Conservation (phyloP, 2,113 vertebrate species). For the Tetrao urogallus region DNA sequence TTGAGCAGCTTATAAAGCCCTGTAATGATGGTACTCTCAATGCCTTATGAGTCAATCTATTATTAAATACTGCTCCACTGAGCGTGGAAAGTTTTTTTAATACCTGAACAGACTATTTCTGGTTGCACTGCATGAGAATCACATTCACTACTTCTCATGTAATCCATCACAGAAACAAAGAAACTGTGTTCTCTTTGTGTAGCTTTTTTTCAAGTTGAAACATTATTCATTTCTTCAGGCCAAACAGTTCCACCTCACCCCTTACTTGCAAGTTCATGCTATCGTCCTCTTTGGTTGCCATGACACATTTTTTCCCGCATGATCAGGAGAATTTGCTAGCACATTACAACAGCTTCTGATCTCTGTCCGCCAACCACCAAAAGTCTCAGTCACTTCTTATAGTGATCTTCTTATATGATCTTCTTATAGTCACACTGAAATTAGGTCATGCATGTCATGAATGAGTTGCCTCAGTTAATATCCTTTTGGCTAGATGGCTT, state of each 20-base stretch:
- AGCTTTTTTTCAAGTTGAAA: not conserved
- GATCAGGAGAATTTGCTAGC: not conserved
- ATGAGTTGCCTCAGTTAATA: not conserved
- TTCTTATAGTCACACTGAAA: not conserved
- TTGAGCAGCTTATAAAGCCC: not conserved
- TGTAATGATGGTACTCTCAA: not conserved
- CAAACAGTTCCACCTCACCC: not conserved
- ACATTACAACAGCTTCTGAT: not conserved
- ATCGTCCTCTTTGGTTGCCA: not conserved
- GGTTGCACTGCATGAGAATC: not conserved
- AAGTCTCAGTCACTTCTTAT: not conserved
- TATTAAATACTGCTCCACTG: not conserved
- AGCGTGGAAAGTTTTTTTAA: not conserved
- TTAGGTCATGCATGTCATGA: not conserved
- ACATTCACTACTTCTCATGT: not conserved
- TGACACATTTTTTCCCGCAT: not conserved
- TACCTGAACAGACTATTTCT: not conserved
- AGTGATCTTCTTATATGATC: not conserved
- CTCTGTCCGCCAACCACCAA: not conserved
- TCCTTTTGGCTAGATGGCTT: not conserved
- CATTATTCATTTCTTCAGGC: not conserved
- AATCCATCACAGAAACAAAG: not conserved
- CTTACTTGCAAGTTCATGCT: not conserved
- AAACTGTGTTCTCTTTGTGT: not conserved
- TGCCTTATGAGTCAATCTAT: not conserved